These are phyloP conservation scores for Drosophila sechellia DNA, from an alignment of 1,140 invertebrate genomes.

Conservation along the genomic window DNA sequence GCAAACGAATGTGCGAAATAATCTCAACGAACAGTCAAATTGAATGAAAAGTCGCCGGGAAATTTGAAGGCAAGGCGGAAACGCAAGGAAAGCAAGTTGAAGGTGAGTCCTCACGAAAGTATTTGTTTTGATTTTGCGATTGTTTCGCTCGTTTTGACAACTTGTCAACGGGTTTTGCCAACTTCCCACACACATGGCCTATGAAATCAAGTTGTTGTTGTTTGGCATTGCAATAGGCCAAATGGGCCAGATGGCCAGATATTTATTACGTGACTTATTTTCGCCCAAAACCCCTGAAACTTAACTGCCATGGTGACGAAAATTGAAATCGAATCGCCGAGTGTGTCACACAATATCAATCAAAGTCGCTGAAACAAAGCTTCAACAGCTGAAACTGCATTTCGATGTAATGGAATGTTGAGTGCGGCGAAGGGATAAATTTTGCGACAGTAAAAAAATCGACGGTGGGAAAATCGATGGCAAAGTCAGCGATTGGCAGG, in stretches of 20 bases:
- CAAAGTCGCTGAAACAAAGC: constrained; percentile 50
- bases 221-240: constrained; percentile 54
- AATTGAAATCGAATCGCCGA: constrained; percentile 48
- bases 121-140: constrained; percentile 21
- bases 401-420: neutral
- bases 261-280: constrained; percentile 63
- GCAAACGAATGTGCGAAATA: constrained; percentile 23
- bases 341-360: constrained; percentile 73
- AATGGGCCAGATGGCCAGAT: constrained; percentile 9
- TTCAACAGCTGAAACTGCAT: constrained; percentile 34
- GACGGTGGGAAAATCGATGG: constrained; percentile 74
- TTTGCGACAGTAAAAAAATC: constrained; percentile 60
- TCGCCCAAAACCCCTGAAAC: constrained; percentile 12
- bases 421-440: constrained; percentile 28
- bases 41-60: constrained; percentile 22
- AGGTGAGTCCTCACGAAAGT: constrained; percentile 15
- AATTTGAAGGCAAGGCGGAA: constrained; percentile 13
- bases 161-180: constrained; percentile 45
- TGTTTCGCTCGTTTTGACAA: constrained; percentile 13
- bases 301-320: constrained; percentile 35
- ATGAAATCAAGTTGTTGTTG: constrained; percentile 53
- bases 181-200: constrained; percentile 38
- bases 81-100: constrained; percentile 17
- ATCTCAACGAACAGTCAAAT: constrained; percentile 32
- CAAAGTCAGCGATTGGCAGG: constrained; percentile 54